Evolutionary conservation across 2,888 invertebrate genomes (phyloP).

Genomic region (Clistopyga incitator): DNA sequence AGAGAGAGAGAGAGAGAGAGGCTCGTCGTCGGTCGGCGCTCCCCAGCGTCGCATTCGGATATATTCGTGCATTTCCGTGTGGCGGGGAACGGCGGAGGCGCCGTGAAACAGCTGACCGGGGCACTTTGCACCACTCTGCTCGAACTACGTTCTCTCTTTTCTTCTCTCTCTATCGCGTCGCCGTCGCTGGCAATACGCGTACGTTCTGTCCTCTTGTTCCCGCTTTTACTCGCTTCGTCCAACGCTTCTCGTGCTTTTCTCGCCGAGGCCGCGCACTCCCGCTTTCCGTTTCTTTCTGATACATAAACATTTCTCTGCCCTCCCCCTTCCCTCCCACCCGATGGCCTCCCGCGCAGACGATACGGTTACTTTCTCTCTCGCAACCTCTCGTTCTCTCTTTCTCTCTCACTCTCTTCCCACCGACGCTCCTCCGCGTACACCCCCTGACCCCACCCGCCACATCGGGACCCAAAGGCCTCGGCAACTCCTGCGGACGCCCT

Average conservation of each 20-base stretch:
- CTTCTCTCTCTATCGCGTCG: slow-evolving; percentile 36
- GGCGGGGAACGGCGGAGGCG: slow-evolving; percentile 13
- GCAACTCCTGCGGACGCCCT: slow-evolving; percentile 43
- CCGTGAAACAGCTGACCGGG: slow-evolving; percentile 5
- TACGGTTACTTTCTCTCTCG: slow-evolving; percentile 35
- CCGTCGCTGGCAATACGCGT: slow-evolving; percentile 42
- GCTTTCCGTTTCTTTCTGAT: slow-evolving; percentile 76
- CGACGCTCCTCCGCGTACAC: slow-evolving; percentile 20
- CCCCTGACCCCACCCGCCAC: slow-evolving; percentile 25
- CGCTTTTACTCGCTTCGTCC: slow-evolving; percentile 15
- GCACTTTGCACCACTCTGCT: background rate
- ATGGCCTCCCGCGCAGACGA: slow-evolving; percentile 55
- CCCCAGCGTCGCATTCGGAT: slow-evolving; percentile 72
- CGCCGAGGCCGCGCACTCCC: slow-evolving; percentile 1
- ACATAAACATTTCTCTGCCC: slow-evolving; percentile 73
- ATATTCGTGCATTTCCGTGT: slow-evolving; percentile 76
- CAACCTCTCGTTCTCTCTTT: slow-evolving; percentile 42
- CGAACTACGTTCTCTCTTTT: background rate
- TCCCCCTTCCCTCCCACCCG: slow-evolving; percentile 11
- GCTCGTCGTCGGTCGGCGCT: slow-evolving; percentile 62
- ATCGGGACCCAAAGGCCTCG: slow-evolving; percentile 26
- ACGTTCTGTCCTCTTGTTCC: background rate
- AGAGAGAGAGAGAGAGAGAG: too few species aligned
- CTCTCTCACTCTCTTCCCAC: slow-evolving; percentile 18
- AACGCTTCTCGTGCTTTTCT: background rate